A percentile compares a stretch with the other conserved stretches of the same genome.
phyloP scores from a whole-genome alignment of 2,888 invertebrate species.

The Dryomyza anilis region DNA sequence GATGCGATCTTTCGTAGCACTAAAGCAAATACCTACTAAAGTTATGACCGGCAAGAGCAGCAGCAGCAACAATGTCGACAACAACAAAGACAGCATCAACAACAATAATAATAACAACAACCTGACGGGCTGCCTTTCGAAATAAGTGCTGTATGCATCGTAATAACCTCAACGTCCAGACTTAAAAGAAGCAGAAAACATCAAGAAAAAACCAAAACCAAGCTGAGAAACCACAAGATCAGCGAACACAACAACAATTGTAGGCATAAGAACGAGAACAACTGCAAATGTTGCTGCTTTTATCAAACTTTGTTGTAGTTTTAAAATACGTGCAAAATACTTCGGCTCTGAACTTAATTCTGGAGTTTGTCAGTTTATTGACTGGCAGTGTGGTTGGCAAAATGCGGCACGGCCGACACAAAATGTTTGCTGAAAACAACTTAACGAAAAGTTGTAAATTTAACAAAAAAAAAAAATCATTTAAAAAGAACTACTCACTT shows the following conservation, averaged over 20 bases:
- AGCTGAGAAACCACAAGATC: too few species aligned
- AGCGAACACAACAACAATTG: background rate
- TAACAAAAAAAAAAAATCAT: too few species aligned
- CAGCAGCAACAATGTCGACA: background rate
- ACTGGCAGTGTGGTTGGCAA: background rate
- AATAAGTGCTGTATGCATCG: background rate
- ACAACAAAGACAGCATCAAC: background rate
- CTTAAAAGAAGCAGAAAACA: background rate
- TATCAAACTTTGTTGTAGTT: background rate
- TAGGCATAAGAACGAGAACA: background rate
- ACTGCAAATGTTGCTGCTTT: constrained; percentile 1
- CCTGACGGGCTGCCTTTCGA: background rate
- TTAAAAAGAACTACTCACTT: too few species aligned
- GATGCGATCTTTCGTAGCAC: background rate
- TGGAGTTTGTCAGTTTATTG: background rate
- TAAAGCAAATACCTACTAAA: constrained; percentile 1
- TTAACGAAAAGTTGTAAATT: too few species aligned
- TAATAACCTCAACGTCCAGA: constrained; percentile 9
- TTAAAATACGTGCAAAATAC: too few species aligned
- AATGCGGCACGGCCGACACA: background rate
- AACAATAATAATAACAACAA: background rate
- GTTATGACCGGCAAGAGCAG: background rate
- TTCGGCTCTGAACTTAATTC: background rate
- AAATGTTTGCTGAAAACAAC: too few species aligned
- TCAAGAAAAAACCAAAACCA: too few species aligned